A percentile compares a stretch with the other conserved stretches of the same genome.
Evolutionary conservation across 23 tunicate genomes (phyloP).

Genomic region (Aplidium turbinatum): DNA sequence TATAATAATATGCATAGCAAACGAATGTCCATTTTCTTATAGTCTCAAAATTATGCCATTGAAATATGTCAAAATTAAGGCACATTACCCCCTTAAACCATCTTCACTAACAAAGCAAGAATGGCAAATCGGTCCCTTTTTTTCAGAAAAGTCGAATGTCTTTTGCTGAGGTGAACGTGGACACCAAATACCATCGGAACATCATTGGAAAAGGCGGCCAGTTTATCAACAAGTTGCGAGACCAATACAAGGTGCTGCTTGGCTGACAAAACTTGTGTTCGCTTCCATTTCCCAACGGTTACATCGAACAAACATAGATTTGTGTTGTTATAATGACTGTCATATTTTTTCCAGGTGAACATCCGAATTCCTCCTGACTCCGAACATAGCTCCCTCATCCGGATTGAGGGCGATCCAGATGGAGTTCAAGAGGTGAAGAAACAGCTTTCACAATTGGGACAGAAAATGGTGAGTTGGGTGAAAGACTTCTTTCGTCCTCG

Average conservation of each 20-base stretch:
- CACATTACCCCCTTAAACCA: too few species aligned
- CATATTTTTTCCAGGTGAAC: conserved; percentile 53
- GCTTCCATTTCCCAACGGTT: background rate
- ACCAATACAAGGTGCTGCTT: conserved; percentile 93
- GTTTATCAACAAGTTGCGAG: conserved; percentile 84
- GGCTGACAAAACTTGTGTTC: too few species aligned
- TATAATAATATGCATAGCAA: too few species aligned
- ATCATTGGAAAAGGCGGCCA: conserved; percentile 98
- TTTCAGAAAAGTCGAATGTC: conserved; percentile 70
- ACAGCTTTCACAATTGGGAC: conserved; percentile 54
- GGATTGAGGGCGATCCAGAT: conserved; percentile 93
- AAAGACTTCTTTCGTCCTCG: too few species aligned
- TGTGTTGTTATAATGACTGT: background rate
- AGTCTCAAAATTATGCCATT: too few species aligned
- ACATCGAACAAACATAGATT: background rate
- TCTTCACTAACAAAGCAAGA: too few species aligned
- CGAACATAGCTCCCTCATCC: conserved; percentile 64
- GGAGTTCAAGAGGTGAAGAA: conserved; percentile 86
- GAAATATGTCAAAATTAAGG: too few species aligned
- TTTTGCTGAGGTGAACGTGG: conserved; percentile 80
- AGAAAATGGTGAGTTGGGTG: conserved; percentile 89
- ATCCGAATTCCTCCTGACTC: conserved; percentile 89
- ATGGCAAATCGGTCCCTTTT: too few species aligned
- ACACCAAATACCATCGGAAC: conserved; percentile 78
- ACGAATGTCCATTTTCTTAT: too few species aligned